Percentiles rank a stretch among this genome's conserved stretches.
phyloP scores from a whole-genome alignment of 2,113 vertebrate genomes.

The Melanerpes aurifrons region DNA sequence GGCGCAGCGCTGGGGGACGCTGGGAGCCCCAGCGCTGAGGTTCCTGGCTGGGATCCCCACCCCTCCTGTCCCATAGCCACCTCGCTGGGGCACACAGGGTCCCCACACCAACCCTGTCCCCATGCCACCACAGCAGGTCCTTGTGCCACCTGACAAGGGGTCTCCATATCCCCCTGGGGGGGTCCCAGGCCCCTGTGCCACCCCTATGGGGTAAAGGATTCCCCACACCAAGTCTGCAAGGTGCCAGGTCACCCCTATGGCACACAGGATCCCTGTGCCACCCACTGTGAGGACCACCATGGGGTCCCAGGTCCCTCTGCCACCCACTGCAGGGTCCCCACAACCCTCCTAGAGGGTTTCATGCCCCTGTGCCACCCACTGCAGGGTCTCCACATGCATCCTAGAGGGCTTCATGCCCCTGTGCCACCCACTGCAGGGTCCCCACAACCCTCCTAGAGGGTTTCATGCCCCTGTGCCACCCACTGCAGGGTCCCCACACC shows the following conservation, averaged over 20 bases:
- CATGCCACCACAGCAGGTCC: too few relatives aligned
- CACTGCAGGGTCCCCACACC: fast-evolving
- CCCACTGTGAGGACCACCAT: fast-evolving
- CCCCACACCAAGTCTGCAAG: not conserved
- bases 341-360: fast-evolving
- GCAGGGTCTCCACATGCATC: too few relatives aligned
- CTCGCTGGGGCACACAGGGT: not conserved
- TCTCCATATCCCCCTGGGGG: too few relatives aligned
- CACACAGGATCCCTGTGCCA: not conserved
- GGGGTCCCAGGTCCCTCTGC: too few relatives aligned
- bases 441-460: fast-evolving
- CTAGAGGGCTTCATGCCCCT: fast-evolving
- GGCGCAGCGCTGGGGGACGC: fast-evolving
- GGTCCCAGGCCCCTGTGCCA: too few relatives aligned
- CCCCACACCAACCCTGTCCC: not conserved
- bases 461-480: fast-evolving
- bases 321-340: not conserved
- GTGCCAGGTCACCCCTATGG: too few relatives aligned
- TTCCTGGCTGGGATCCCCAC: not conserved
- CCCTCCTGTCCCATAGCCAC: not conserved
- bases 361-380: not conserved
- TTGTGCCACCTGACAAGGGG: too few relatives aligned
- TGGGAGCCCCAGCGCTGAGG: not conserved
- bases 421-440: fast-evolving
- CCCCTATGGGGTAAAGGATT: not conserved